Base-by-base conservation (phyloP, 2,888 invertebrate genomes). In the Chymomyza amoena region DNA sequence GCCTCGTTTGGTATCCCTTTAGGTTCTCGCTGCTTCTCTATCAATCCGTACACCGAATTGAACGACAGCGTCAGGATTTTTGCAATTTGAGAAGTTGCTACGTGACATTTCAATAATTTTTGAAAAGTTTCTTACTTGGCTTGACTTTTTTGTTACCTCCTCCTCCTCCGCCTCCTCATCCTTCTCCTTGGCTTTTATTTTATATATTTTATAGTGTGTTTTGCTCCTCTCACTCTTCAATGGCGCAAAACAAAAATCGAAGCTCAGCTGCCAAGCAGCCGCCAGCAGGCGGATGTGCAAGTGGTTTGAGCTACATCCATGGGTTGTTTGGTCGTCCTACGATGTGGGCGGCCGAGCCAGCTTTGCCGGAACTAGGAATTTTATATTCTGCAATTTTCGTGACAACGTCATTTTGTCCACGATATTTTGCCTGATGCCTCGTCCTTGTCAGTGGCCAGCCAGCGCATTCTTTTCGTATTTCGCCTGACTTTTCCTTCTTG, bases 81-180 rank as follows among this genome's bases (percentile, higher is more conserved):
- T 89, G 90, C 90, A 90, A 90, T 90, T 90, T 89, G 90, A 90
- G 89, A 90, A 89, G 89, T 89, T 90, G 90, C 90, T 90, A 90
- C 90, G 90, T 90, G 90, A 90, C 90, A 90, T 90, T 90, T 90
- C 90, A 90, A 90, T 90, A 90, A 90, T 90, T 90, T 90, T 90
- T 89, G 90, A 90, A 90, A 90, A 90, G 88, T 90, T 90, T 82
- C 81, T 78, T 77, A 75, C 80, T 79, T 72, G 63, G 50, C 62
- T 4, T 25, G 28, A 28, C 18, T 69, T 66, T 69, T 39, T 68
- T 61, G 36, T 56, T 61, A 57, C 59, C 57, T 51, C 36, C 39
- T 15, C 20, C 68, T 28, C 64, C 10, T 9, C 15, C 18, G 18
- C 2, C 13, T 9, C 25, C 56, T 25, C 15, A 15, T n/a, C n/a